Conservation (phyloP, 2,888 invertebrate genomes). For the Hydropsyche betteni region DNA sequence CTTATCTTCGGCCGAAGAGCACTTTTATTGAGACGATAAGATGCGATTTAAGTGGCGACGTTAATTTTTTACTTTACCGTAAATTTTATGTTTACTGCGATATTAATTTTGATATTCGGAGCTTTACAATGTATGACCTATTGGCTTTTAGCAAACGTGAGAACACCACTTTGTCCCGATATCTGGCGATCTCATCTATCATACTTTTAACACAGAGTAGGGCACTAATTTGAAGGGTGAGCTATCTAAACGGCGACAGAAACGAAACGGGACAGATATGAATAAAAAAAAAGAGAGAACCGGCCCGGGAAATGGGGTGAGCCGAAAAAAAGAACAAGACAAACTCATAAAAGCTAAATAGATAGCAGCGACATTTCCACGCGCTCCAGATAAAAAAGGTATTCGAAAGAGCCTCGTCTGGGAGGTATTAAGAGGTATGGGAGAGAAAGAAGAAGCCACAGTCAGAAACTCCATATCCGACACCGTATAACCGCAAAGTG, state of each 20-base stretch:
- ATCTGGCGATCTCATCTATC: neutral
- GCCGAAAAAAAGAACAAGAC: conserved; percentile 28
- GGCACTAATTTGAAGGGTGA: conserved; percentile 17
- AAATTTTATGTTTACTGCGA: no score
- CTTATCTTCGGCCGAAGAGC: neutral
- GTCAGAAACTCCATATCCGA: conserved; percentile 32
- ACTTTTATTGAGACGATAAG: conserved; percentile 9
- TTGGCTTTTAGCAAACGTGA: neutral
- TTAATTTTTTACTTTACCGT: conserved; percentile 1
- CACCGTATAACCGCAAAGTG: conserved; percentile 25
- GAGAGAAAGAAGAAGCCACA: conserved; percentile 28
- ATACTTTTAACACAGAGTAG: neutral
- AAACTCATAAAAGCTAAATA: conserved; percentile 40
- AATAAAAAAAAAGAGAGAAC: conserved; percentile 1
- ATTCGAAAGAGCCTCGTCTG: conserved; percentile 30
- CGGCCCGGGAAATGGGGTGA: conserved; percentile 10
- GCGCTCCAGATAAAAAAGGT: conserved; percentile 40
- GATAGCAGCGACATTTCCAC: conserved; percentile 38
- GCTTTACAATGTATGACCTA: no score
- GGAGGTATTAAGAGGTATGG: conserved; percentile 37
- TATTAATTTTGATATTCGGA: no score
- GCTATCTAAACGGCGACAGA: conserved; percentile 20
- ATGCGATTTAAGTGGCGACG: conserved; percentile 5
- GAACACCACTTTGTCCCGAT: neutral
- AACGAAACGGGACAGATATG: conserved; percentile 24